Evolutionary conservation across 2,888 invertebrate species (phyloP).

Genomic region (Chesias legatella): DNA sequence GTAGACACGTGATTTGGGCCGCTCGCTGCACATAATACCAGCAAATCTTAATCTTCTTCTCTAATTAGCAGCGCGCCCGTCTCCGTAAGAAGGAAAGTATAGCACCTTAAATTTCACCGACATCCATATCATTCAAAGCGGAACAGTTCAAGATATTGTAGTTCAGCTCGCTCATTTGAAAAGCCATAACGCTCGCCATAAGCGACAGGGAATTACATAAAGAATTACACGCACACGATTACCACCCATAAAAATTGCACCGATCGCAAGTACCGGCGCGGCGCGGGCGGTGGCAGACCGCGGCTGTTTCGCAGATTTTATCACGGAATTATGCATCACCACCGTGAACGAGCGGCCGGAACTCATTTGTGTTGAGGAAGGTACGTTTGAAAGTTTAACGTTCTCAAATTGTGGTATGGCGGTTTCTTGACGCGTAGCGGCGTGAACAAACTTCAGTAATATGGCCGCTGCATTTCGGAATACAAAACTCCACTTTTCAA

Average conservation of each 20-base stretch:
- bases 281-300: constrained; percentile 30
- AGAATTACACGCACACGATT: constrained; percentile 32
- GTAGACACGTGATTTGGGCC: too few species aligned
- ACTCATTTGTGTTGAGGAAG: constrained; percentile 32
- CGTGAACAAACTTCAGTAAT: not conserved
- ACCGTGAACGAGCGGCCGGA: constrained; percentile 40
- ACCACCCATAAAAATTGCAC: constrained; percentile 46
- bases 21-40: too few species aligned
- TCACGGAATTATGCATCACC: constrained; percentile 45
- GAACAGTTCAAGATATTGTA: constrained; percentile 4
- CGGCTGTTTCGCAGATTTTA: constrained; percentile 43
- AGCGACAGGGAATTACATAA: constrained; percentile 35
- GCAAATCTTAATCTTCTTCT: too few species aligned
- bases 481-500: too few species aligned
- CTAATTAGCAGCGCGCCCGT: too few species aligned
- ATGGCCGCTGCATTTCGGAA: too few species aligned
- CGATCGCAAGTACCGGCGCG: constrained; percentile 37
- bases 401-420: constrained; percentile 18
- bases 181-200: constrained; percentile 17
- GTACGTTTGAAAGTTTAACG: constrained; percentile 35
- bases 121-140: constrained; percentile 5
- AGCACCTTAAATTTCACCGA: too few species aligned
- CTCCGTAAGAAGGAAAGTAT: too few species aligned
- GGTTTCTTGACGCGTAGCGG: constrained; percentile 7
- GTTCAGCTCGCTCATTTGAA: constrained; percentile 7